phyloP scores from a whole-genome alignment of 1,140 invertebrate genomes.

The Gonatopus flavifemur region DNA sequence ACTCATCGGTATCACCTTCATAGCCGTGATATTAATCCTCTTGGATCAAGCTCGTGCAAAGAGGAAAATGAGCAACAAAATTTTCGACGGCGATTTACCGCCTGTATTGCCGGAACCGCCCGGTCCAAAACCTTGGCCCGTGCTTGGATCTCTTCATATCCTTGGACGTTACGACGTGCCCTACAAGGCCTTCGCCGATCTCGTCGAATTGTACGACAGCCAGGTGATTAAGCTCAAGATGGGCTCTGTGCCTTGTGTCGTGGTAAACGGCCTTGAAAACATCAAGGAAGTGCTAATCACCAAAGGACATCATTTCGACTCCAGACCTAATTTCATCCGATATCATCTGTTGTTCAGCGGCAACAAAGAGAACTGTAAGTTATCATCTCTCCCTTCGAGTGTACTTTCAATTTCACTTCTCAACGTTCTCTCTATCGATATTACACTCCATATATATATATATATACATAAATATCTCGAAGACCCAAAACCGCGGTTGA shows the following conservation, averaged over 20 bases:
- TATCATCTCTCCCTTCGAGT: conserved; percentile 2
- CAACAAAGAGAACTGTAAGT: conserved; percentile 73
- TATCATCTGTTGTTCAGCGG: conserved; percentile 68
- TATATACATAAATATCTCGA: no score
- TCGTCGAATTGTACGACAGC: conserved; percentile 61
- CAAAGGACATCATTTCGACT: conserved; percentile 67
- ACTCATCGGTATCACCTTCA: conserved; percentile 27
- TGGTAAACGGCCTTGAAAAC: conserved; percentile 66
- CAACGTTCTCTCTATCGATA: background rate
- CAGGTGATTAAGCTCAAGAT: conserved; percentile 63
- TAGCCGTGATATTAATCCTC: conserved; percentile 34
- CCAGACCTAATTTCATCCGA: conserved; percentile 66
- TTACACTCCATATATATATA: no score
- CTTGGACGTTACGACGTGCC: conserved; percentile 65
- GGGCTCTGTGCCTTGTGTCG: conserved; percentile 64
- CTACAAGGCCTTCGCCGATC: conserved; percentile 65
- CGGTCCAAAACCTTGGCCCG: conserved; percentile 62
- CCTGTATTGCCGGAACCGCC: conserved; percentile 51
- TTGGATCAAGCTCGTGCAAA: conserved; percentile 31
- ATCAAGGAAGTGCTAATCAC: conserved; percentile 66
- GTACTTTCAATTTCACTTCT: conserved; percentile 10
- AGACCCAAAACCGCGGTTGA: no score
- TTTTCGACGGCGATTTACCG: conserved; percentile 16
- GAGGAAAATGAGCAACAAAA: conserved; percentile 15
- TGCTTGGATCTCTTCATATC: conserved; percentile 64